These are phyloP conservation scores for Cathartes aura DNA, from an alignment of 2,113 vertebrate species.

Conservation along the genomic window DNA sequence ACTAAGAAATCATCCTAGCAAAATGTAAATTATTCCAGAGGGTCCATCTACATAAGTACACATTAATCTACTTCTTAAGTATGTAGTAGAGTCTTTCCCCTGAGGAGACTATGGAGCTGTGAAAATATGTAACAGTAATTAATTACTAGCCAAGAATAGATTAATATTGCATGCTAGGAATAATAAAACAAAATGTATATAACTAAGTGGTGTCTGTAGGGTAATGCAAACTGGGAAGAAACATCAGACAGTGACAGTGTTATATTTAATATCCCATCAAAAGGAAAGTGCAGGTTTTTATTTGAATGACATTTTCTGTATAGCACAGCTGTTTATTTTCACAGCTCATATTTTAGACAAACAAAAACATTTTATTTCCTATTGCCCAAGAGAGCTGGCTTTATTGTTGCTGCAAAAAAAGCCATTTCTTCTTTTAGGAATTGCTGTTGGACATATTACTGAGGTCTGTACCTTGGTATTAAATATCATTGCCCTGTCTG, in stretches of 20 bases:
- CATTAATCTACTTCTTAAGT: slow-evolving; percentile 56
- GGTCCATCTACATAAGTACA: slow-evolving; percentile 56
- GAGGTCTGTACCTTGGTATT: background rate
- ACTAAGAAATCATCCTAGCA: slow-evolving; percentile 22
- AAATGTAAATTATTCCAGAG: slow-evolving; percentile 54
- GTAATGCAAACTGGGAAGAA: background rate
- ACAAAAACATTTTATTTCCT: slow-evolving; percentile 16
- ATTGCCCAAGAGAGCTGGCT: background rate
- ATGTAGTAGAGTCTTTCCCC: slow-evolving; percentile 24
- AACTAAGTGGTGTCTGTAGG: background rate
- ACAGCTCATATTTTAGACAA: slow-evolving; percentile 19
- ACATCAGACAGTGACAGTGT: background rate
- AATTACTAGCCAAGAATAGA: slow-evolving; percentile 59
- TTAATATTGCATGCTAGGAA: slow-evolving; percentile 41
- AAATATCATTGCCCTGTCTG: background rate
- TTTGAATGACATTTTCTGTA: background rate
- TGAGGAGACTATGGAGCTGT: slow-evolving; percentile 30
- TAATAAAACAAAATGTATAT: background rate
- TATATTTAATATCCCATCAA: background rate
- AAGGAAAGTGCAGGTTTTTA: background rate
- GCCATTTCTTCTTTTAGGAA: background rate
- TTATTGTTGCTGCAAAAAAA: background rate
- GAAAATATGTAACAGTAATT: slow-evolving; percentile 65
- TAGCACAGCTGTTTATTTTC: background rate
- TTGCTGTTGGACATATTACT: background rate